Base-by-base conservation (phyloP, 2,888 invertebrate species). In the Boloria euphrosyne region DNA sequence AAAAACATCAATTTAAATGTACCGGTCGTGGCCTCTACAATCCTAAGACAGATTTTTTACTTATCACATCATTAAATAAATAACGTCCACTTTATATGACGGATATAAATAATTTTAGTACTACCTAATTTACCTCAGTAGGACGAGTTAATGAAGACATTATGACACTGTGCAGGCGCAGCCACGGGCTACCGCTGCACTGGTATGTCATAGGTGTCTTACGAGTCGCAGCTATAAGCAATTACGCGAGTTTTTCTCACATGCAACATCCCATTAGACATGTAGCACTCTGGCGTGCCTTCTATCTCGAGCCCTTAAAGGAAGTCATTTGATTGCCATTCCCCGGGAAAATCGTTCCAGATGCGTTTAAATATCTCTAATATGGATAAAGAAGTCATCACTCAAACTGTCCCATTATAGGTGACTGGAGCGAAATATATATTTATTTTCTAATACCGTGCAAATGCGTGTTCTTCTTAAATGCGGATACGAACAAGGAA, bases 251-350 rank as follows among this genome's bases (percentile, higher is more conserved):
- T 49, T 13, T 55, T 61, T 66, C 61, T 55, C 55, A n/a, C 55
- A 46, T 57, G 22, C 51, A 14, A 22, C 6, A 18, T 44, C 27
- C 31, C 55, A 66, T 66, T 57, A 62, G 66, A 62, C 47, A 57
- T 18, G 57, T 62, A n/a, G 22, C 16, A 50, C 27, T 16, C 13
- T 16, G 38, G 31, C 16, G 52, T 53, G 44, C 13, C 17, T 10
- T 10, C n/a, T 14, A 44, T 22, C 57, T 43, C n/a, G 10, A 17
- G 46, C 49, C 38, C 27, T 55, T 44, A 46, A 57, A 57, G 57
- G 57, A 38, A 44, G 13, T 44, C 55, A 62, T 65, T 57, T 52
- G 50, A 62, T 66, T 62, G 46, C 44, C 38, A 57, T 57, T 51
- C 66, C 16, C 31, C 46, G 22, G 46, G 57, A 57, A 61, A 38